These are phyloP conservation scores for Merodon equestris DNA, from an alignment of 2,888 invertebrate species.

Conservation along the genomic window DNA sequence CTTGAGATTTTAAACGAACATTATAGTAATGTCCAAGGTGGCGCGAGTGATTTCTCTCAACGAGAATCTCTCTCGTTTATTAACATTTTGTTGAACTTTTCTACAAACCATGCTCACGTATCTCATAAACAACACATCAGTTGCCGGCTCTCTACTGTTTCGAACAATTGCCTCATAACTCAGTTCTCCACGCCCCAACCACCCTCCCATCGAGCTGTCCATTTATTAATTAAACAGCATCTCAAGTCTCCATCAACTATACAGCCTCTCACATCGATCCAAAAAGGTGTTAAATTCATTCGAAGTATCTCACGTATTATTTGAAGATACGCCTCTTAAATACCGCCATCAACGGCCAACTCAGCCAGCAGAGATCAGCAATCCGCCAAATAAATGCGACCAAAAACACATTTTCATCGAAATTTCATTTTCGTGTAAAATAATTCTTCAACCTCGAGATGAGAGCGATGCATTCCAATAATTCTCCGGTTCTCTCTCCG, in stretches of 20 bases:
- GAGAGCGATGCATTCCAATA: slow-evolving; percentile 39
- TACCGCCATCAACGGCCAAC: slow-evolving; percentile 25
- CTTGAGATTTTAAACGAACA: too few species aligned
- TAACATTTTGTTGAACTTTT: too few species aligned
- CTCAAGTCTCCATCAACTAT: background rate
- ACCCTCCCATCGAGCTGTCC: background rate
- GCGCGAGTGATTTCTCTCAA: too few species aligned
- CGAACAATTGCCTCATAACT: too few species aligned
- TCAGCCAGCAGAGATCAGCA: slow-evolving; percentile 25
- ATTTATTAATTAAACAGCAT: background rate
- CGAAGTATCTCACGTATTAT: slow-evolving; percentile 39
- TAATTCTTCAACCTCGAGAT: slow-evolving; percentile 44
- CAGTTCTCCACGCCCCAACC: too few species aligned
- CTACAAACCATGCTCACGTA: too few species aligned
- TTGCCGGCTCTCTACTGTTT: too few species aligned
- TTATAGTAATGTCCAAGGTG: too few species aligned
- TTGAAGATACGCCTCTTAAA: slow-evolving; percentile 22
- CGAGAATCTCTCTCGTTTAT: too few species aligned
- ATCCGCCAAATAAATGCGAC: too few species aligned
- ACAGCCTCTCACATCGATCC: too few species aligned
- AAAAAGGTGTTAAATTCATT: slow-evolving; percentile 27
- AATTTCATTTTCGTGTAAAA: slow-evolving; percentile 53
- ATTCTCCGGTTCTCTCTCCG: slow-evolving; percentile 17
- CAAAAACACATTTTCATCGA: slow-evolving; percentile 20
- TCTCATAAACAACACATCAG: too few species aligned